These are phyloP conservation scores for Smittia aterrima DNA, from an alignment of 2,888 invertebrate genomes.

Conservation along the genomic window DNA sequence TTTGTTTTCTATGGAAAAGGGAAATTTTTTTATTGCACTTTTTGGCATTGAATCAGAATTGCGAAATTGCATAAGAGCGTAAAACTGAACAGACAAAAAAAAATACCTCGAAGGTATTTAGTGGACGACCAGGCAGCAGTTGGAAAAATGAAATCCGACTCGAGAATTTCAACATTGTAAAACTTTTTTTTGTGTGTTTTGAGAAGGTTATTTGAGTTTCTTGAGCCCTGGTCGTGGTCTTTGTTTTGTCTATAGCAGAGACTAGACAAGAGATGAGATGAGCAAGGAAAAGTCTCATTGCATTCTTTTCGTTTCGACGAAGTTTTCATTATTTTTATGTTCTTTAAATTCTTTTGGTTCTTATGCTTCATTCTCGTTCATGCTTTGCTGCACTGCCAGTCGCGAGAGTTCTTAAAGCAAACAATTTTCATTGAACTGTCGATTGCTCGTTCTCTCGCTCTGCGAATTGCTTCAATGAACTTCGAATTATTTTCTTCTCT, in stretches of 20 bases:
- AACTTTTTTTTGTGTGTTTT: not conserved
- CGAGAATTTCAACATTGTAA: constrained; percentile 6
- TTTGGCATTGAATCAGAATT: constrained; percentile 34
- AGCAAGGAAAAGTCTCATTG: not conserved
- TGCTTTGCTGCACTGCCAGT: not conserved
- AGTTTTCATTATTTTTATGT: not conserved
- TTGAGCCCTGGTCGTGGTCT: constrained; percentile 9
- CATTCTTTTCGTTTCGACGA: not conserved
- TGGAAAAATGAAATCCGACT: not conserved
- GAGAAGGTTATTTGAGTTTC: constrained; percentile 27
- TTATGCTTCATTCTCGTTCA: not conserved
- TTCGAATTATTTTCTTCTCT: not conserved
- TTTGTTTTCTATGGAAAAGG: constrained; percentile 9
- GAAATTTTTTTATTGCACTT: constrained; percentile 38
- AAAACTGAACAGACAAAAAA: not conserved
- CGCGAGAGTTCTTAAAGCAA: not conserved
- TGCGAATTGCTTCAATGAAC: constrained; percentile 39
- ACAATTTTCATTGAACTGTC: constrained; percentile 30
- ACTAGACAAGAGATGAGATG: too few relatives aligned
- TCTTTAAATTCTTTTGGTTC: not conserved
- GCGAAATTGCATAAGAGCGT: constrained; percentile 18
- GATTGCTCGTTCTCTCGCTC: not conserved
- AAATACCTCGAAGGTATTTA: not conserved
- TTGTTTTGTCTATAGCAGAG: constrained; percentile 27
- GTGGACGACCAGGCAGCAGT: not conserved